Conservation (phyloP, 2,797 vertebrate species). For the Rhincodon typus region DNA sequence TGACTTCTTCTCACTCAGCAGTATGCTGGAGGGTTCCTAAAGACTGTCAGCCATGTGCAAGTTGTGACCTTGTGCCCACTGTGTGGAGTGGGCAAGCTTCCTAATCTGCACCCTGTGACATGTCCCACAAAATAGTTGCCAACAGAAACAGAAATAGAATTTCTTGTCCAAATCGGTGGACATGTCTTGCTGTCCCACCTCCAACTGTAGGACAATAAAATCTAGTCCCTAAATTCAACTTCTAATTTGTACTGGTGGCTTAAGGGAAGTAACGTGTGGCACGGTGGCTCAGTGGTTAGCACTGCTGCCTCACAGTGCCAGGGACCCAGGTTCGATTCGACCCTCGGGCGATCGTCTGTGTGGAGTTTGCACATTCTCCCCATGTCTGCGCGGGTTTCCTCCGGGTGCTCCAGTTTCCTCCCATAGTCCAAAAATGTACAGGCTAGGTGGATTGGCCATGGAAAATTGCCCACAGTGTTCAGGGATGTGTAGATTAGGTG, state of each 20-base stretch:
- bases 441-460: no score
- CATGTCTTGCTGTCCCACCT: not conserved
- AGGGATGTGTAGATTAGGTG: no score
- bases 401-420: no score
- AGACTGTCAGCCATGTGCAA: not conserved
- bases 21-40: not conserved
- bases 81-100: no score
- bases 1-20: not conserved
- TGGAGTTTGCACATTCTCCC: no score
- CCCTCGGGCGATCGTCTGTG: no score
- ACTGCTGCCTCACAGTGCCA: no score
- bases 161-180: not conserved
- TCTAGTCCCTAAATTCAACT: not conserved
- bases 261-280: not conserved
- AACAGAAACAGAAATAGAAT: not conserved
- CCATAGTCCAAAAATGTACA: no score
- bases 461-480: no score
- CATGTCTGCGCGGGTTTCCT: no score
- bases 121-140: not conserved
- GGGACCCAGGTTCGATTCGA: no score
- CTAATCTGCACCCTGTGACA: not conserved
- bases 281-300: no score
- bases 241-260: not conserved
- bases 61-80: not conserved
- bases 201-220: not conserved